Evolutionary conservation across 1,140 invertebrate species (phyloP).

Genomic region (Drepana arcuata): DNA sequence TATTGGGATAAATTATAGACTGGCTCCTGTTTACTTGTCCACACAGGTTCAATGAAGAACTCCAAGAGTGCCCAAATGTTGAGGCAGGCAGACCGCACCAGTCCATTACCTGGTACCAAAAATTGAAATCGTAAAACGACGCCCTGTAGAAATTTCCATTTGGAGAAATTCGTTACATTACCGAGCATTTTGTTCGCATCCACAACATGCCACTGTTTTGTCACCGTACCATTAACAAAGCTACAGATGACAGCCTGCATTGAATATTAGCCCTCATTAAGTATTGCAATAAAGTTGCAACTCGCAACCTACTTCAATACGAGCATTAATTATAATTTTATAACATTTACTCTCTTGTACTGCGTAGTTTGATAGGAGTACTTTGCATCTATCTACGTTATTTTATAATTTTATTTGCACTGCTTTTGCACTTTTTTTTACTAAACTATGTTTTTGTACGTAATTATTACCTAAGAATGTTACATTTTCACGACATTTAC

Average conservation of each 20-base stretch:
- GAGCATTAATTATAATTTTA: too few relatives aligned
- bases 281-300: slow-evolving; percentile 4
- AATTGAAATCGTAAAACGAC: slow-evolving; percentile 45
- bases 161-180: slow-evolving; percentile 31
- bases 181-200: slow-evolving; percentile 29
- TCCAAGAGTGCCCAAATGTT: slow-evolving; percentile 72
- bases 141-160: slow-evolving; percentile 43
- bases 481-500: too few relatives aligned
- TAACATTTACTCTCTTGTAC: slow-evolving; percentile 3
- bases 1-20: slow-evolving; percentile 38
- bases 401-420: slow-evolving; percentile 38
- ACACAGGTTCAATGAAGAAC: slow-evolving; percentile 70
- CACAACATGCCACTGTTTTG: slow-evolving; percentile 15
- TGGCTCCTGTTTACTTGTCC: slow-evolving; percentile 62
- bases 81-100: slow-evolving; percentile 70
- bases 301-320: slow-evolving; percentile 5
- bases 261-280: too few relatives aligned
- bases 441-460: slow-evolving; percentile 14
- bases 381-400: slow-evolving; percentile 6
- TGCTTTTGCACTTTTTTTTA: slow-evolving; percentile 43
- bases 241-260: slow-evolving; percentile 43
- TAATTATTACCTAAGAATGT: too few relatives aligned
- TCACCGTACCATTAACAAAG: slow-evolving; percentile 22
- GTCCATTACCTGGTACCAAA: slow-evolving; percentile 69
- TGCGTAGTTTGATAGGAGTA: slow-evolving; percentile 7